Percentiles rank a stretch among this genome's conserved stretches.
Evolutionary conservation across 2,888 invertebrate genomes (phyloP).

Genomic region (Spisula solida): DNA sequence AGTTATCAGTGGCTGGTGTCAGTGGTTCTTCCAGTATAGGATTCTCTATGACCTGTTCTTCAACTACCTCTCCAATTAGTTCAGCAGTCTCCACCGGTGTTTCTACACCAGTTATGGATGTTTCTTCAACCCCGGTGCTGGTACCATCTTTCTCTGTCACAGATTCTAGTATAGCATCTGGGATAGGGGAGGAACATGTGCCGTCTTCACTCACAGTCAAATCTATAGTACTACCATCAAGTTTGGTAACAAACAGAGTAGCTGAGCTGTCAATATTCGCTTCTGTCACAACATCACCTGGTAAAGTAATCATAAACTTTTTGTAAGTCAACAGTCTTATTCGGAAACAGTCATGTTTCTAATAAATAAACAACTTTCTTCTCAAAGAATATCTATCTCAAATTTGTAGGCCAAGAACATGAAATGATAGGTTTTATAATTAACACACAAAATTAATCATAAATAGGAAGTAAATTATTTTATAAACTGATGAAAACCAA

Average conservation of each 20-base stretch:
- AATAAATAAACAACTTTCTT: neutral
- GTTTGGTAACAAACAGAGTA: neutral
- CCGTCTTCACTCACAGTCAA: neutral
- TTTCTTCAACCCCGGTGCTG: neutral
- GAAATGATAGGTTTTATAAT: neutral
- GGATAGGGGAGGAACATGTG: neutral
- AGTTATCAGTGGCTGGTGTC: slow-evolving; percentile 58
- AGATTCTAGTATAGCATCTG: neutral
- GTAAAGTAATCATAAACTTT: neutral
- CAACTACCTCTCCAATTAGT: slow-evolving; percentile 18
- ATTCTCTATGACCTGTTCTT: slow-evolving; percentile 25
- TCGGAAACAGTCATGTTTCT: neutral
- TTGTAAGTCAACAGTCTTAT: no score
- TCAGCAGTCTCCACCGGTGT: slow-evolving; percentile 1
- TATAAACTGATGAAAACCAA: neutral
- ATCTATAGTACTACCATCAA: slow-evolving; percentile 38
- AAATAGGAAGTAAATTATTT: no score
- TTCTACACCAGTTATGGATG: neutral
- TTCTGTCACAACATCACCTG: neutral
- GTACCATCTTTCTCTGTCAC: neutral
- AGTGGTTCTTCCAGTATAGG: slow-evolving; percentile 38
- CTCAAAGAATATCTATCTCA: neutral
- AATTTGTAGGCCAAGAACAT: neutral
- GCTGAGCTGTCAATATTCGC: neutral
- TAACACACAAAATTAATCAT: neutral